Conservation (phyloP, 1,140 invertebrate species). For the Physella acuta region DNA sequence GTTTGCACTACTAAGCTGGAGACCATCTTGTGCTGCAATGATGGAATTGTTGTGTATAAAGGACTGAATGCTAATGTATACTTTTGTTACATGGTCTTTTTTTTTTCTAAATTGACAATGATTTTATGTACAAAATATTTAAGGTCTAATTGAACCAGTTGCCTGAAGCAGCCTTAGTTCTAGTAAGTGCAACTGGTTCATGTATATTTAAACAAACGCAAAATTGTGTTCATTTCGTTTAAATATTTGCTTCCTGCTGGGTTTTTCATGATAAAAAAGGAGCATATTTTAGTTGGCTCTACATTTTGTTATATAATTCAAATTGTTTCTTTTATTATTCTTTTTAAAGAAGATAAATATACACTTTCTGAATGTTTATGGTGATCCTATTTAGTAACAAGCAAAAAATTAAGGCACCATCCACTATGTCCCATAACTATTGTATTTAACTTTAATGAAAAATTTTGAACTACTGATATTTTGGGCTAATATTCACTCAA, state of each 20-base stretch:
- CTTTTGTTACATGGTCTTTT: not conserved
- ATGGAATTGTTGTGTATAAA: not conserved
- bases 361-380: too few species aligned
- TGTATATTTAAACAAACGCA: not conserved
- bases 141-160: not conserved
- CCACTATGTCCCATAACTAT: too few species aligned
- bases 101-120: not conserved
- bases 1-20: not conserved
- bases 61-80: not conserved
- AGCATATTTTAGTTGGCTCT: too few species aligned
- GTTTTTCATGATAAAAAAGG: too few species aligned
- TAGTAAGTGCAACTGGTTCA: constrained; percentile 23
- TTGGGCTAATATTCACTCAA: too few species aligned
- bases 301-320: too few species aligned
- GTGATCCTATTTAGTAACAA: too few species aligned
- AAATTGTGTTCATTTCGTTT: not conserved
- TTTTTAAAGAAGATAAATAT: too few species aligned
- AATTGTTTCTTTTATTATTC: too few species aligned
- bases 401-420: too few species aligned
- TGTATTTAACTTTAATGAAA: too few species aligned
- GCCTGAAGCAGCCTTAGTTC: constrained; percentile 25
- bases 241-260: not conserved
- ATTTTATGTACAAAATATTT: constrained; percentile 8
- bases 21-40: not conserved
- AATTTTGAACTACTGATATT: too few species aligned